Evolutionary conservation across 2,888 invertebrate genomes (phyloP).

Genomic region (Heliothis peltigera): DNA sequence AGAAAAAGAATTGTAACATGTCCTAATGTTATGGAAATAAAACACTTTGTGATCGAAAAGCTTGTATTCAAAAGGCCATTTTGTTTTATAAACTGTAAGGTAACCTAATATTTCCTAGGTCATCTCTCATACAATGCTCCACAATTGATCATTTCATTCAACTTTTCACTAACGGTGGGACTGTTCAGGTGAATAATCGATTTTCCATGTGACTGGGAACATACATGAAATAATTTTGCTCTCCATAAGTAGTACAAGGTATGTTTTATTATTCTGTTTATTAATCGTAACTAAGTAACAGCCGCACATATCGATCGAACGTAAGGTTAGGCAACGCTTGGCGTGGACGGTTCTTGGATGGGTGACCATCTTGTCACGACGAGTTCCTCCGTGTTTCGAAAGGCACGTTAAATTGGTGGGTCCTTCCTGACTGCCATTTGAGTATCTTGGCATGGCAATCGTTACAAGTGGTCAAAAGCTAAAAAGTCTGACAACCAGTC

Average conservation of each 20-base stretch:
- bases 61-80: not conserved
- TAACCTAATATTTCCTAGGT: not conserved
- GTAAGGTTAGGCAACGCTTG: too few species aligned
- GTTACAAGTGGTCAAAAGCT: too few species aligned
- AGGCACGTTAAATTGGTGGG: too few species aligned
- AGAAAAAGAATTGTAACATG: not conserved
- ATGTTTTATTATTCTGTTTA: not conserved
- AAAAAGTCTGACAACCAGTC: too few species aligned
- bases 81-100: constrained; percentile 5
- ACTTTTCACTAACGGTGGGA: not conserved
- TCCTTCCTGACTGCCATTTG: too few species aligned
- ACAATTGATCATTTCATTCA: constrained; percentile 4
- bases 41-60: not conserved
- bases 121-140: not conserved
- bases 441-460: too few species aligned
- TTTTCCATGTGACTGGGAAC: constrained; percentile 15
- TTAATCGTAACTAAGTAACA: too few species aligned
- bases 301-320: too few species aligned
- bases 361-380: too few species aligned
- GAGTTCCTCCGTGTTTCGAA: too few species aligned
- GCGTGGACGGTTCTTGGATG: too few species aligned
- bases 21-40: not conserved
- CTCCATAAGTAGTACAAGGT: not conserved
- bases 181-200: constrained; percentile 19
- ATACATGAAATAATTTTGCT: not conserved